Conservation (phyloP, 2,888 invertebrate genomes). For the Didymodactylos carnosus region DNA sequence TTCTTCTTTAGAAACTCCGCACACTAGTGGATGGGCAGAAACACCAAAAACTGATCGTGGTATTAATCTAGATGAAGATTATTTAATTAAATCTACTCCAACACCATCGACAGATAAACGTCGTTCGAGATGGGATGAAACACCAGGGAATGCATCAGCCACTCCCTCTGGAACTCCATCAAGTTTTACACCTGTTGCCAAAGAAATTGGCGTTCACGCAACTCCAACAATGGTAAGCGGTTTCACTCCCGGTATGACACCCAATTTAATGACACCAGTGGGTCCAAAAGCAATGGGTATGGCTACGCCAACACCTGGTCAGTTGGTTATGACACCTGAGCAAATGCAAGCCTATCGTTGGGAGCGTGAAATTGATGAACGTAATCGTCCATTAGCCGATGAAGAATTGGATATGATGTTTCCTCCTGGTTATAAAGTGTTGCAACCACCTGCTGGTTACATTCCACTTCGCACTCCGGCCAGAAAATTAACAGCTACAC, state of each 20-base stretch:
- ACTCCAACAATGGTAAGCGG: conserved; percentile 17
- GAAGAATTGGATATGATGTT: conserved; percentile 93
- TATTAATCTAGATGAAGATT: conserved; percentile 21
- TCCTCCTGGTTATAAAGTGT: conserved; percentile 81
- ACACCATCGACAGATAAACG: conserved; percentile 84
- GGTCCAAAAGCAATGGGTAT: conserved; percentile 82
- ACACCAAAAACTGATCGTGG: conserved; percentile 77
- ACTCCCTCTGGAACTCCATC: conserved; percentile 24
- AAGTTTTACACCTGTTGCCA: conserved; percentile 36
- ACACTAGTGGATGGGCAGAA: conserved; percentile 97
- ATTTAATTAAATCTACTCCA: conserved; percentile 59
- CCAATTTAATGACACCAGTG: conserved; percentile 36
- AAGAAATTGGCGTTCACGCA: conserved; percentile 18
- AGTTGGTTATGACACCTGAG: conserved; percentile 95
- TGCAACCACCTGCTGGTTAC: conserved; percentile 83
- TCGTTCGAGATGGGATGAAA: conserved; percentile 94
- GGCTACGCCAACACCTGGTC: conserved; percentile 81
- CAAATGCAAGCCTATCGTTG: conserved; percentile 90
- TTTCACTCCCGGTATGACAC: conserved; percentile 32
- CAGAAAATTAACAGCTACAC: conserved; percentile 85
- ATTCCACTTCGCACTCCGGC: conserved; percentile 90
- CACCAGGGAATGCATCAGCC: conserved; percentile 49
- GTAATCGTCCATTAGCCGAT: conserved; percentile 82
- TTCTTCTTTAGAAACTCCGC: conserved; percentile 59
- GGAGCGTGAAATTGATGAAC: conserved; percentile 94